phyloP scores from a whole-genome alignment of 2,888 invertebrate species.

The Masnerella sp. region DNA sequence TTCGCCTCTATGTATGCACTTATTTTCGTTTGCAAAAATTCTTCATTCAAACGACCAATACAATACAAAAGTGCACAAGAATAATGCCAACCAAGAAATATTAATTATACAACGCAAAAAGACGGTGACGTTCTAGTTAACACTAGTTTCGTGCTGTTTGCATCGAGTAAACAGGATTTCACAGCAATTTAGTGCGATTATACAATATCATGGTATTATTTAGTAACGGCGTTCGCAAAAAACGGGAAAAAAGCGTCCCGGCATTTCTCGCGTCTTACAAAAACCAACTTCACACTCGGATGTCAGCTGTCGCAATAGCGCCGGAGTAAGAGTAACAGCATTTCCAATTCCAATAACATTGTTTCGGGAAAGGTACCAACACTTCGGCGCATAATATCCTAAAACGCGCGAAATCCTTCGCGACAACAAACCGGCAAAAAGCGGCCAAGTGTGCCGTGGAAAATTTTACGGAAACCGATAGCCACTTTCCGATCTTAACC shows the following conservation, averaged over 20 bases:
- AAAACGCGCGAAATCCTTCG: slow-evolving; percentile 25
- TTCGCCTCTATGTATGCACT: no score
- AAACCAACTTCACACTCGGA: slow-evolving; percentile 35
- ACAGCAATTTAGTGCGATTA: slow-evolving; percentile 12
- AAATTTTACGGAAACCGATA: slow-evolving; percentile 17
- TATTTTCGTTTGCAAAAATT: no score
- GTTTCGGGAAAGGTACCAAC: slow-evolving; percentile 21
- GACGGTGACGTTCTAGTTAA: slow-evolving; percentile 37
- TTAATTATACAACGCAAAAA: slow-evolving; percentile 19
- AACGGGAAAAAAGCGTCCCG: slow-evolving; percentile 14
- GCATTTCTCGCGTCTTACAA: slow-evolving; percentile 31
- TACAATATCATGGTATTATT: slow-evolving; percentile 25
- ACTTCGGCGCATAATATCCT: slow-evolving; percentile 29
- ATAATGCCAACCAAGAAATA: slow-evolving; percentile 14
- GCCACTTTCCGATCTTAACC: no score
- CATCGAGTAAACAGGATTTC: slow-evolving; percentile 18
- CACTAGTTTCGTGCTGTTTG: slow-evolving; percentile 18
- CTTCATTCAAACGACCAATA: no score
- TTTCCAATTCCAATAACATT: slow-evolving; percentile 47
- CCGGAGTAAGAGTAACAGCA: slow-evolving; percentile 30
- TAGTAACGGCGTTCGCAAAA: slow-evolving; percentile 18
- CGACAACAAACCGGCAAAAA: slow-evolving; percentile 14
- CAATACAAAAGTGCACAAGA: slow-evolving; percentile 47
- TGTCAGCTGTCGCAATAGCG: slow-evolving; percentile 42
- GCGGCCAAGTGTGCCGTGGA: neutral